These are phyloP conservation scores for Eupithecia pulchellata DNA, from an alignment of 2,888 invertebrate species.

Conservation along the genomic window DNA sequence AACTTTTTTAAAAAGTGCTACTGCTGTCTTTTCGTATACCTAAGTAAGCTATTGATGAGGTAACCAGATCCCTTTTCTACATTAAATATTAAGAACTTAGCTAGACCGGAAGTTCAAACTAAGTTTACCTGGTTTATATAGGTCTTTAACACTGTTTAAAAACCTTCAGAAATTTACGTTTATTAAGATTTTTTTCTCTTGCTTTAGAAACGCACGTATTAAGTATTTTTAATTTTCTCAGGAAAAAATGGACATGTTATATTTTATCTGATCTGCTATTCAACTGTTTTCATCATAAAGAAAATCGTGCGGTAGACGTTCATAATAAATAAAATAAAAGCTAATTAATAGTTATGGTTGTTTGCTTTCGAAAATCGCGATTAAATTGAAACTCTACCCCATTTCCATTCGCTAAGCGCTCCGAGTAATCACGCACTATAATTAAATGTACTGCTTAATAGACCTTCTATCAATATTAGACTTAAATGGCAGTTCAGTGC, in stretches of 20 bases:
- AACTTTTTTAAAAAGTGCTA: no score
- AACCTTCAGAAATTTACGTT: not conserved
- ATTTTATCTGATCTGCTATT: not conserved
- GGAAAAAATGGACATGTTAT: no score
- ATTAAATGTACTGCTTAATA: not conserved
- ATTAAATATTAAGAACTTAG: no score
- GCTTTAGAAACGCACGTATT: no score
- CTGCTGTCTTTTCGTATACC: no score
- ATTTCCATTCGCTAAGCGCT: not conserved
- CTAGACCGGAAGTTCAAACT: no score
- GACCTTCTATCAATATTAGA: constrained; percentile 1
- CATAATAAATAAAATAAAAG: constrained; percentile 28
- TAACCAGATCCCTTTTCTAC: not conserved
- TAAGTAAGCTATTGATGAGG: no score
- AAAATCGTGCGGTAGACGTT: not conserved
- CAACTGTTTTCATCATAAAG: not conserved
- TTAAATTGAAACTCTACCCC: not conserved
- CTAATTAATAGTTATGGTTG: constrained; percentile 14
- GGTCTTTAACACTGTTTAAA: not conserved
- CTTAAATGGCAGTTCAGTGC: not conserved
- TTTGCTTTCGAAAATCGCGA: constrained; percentile 31
- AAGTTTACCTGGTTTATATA: not conserved
- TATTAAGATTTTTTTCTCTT: not conserved
- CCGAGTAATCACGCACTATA: not conserved
- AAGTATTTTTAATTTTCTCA: no score